These are phyloP conservation scores for Poeciliopsis gracilis DNA, from an alignment of 2,797 vertebrate species.

Conservation along the genomic window DNA sequence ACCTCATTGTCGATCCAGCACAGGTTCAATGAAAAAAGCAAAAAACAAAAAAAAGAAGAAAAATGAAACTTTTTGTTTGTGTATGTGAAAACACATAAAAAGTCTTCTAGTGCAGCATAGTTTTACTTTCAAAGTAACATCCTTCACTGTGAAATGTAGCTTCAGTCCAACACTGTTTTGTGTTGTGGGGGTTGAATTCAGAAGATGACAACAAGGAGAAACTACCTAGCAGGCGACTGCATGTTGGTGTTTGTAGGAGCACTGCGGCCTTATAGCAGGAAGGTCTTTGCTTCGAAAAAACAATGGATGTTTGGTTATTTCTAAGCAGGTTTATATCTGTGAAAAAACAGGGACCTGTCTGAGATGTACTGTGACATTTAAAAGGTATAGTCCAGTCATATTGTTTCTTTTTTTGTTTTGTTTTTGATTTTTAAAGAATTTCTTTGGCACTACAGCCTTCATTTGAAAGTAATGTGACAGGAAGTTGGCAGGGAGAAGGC, in stretches of 20 bases:
- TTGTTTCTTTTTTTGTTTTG: neutral
- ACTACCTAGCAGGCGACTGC: neutral
- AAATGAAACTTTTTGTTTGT: neutral
- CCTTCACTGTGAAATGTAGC: neutral
- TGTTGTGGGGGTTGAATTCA: neutral
- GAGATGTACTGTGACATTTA: neutral
- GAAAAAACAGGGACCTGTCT: neutral
- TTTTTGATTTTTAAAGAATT: too few relatives aligned
- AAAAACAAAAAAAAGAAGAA: too few relatives aligned
- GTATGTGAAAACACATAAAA: neutral
- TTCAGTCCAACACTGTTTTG: neutral
- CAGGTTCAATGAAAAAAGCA: neutral
- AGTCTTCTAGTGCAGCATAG: neutral
- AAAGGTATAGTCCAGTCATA: neutral
- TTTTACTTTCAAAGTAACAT: neutral
- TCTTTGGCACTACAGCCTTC: too few relatives aligned
- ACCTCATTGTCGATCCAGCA: neutral
- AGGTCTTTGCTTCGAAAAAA: neutral
- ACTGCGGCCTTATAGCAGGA: neutral
- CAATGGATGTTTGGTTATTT: neutral
- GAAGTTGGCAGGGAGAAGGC: too few relatives aligned
- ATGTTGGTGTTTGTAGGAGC: neutral
- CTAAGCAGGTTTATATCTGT: neutral
- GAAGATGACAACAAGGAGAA: neutral
- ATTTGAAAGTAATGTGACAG: too few relatives aligned